Percentiles rank a stretch among this genome's conserved stretches.
Conservation (phyloP, 1,140 invertebrate species). For the Eriocheir sinensis region DNA sequence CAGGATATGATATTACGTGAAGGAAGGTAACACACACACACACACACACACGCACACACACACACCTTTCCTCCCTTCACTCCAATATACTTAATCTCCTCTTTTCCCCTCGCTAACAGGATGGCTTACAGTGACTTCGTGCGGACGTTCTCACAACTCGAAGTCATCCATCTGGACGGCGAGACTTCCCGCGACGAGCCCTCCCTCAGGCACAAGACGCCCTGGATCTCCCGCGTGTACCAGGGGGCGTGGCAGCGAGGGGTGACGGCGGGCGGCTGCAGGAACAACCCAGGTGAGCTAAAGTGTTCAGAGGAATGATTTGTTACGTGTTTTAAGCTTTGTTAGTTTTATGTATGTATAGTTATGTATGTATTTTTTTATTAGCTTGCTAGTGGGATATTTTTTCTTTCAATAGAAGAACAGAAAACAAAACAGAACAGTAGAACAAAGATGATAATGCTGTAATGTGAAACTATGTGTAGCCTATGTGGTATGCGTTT, state of each 20-base stretch:
- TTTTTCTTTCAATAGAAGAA: no score
- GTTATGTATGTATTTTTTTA: no score
- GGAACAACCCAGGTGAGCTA: slow-evolving; percentile 90
- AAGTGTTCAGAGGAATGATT: no score
- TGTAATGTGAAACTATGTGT: no score
- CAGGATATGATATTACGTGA: not conserved
- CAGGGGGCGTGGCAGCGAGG: slow-evolving; percentile 93
- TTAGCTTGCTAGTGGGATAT: no score
- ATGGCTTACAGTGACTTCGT: slow-evolving; percentile 93
- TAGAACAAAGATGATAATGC: no score
- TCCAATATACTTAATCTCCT: not conserved
- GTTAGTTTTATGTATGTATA: no score
- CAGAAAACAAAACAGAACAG: no score
- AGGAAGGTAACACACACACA: not conserved
- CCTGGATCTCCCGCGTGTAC: slow-evolving; percentile 93
- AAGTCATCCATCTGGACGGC: slow-evolving; percentile 93
- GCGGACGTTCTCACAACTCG: slow-evolving; percentile 91
- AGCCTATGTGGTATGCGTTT: no score
- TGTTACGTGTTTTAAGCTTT: no score
- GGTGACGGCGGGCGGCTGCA: slow-evolving; percentile 94
- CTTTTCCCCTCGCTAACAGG: slow-evolving; percentile 81
- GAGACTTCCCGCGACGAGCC: slow-evolving; percentile 93
- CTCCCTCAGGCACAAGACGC: slow-evolving; percentile 88
- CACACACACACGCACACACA: not conserved
- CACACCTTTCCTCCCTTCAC: not conserved